Percentiles rank a stretch among this genome's conserved stretches.
phyloP scores from a whole-genome alignment of 2,113 vertebrate species.

The Castor canadensis region DNA sequence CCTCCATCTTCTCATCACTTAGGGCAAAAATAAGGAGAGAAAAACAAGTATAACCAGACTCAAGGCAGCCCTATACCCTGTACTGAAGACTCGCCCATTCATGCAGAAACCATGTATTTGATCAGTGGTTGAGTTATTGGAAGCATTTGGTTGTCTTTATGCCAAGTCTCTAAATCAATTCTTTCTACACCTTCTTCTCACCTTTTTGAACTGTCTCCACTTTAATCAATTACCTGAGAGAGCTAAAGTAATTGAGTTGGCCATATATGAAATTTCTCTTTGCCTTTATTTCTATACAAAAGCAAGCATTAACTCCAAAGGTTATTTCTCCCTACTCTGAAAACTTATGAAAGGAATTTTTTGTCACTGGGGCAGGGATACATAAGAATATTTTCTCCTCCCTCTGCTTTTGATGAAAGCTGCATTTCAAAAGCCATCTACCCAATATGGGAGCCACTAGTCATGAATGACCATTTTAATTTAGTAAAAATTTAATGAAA shows the following conservation, averaged over 20 bases:
- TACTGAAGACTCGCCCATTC: not conserved
- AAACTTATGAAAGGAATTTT: not conserved
- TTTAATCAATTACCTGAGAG: not conserved
- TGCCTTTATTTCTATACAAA: not conserved
- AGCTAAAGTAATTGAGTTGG: not conserved
- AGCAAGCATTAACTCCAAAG: not conserved
- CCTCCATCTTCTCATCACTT: not conserved
- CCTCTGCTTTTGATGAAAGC: not conserved
- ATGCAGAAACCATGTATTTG: not conserved
- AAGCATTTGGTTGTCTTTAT: not conserved
- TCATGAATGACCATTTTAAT: not conserved
- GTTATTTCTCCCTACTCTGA: not conserved
- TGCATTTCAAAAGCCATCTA: not conserved
- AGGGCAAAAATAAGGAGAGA: not conserved
- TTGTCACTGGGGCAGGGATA: not conserved
- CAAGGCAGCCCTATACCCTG: not conserved
- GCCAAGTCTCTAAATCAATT: no score
- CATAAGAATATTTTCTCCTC: not conserved
- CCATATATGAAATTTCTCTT: not conserved
- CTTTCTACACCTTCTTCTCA: not conserved
- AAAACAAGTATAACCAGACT: not conserved
- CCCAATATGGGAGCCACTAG: not conserved
- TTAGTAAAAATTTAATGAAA: not conserved
- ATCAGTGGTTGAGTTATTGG: not conserved
- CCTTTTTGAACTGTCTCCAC: not conserved